Conservation (phyloP, 2,797 vertebrate species). For the Rhabdophis nuchalis region DNA sequence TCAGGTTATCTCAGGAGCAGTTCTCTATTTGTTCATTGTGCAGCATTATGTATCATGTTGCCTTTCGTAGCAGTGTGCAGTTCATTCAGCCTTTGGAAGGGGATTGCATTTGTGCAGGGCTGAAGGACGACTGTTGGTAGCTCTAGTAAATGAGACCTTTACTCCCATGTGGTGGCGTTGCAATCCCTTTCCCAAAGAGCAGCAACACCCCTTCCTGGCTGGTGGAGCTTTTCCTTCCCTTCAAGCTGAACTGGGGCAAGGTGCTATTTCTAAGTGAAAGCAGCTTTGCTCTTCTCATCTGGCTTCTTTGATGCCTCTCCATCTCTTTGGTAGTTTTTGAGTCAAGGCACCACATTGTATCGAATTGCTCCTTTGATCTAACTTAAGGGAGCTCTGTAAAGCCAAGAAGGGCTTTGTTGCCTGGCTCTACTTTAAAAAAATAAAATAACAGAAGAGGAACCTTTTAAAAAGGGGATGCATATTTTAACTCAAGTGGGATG, state of each 20-base stretch:
- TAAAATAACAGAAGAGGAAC: neutral
- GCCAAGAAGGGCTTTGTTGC: neutral
- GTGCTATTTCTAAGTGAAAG: neutral
- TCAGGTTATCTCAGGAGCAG: neutral
- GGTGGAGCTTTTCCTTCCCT: neutral
- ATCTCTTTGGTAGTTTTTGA: neutral
- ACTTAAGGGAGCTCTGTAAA: neutral
- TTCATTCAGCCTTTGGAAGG: neutral
- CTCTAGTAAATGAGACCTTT: neutral
- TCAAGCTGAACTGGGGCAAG: neutral
- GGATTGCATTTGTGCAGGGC: neutral
- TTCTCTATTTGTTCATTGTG: neutral
- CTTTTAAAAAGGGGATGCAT: neutral
- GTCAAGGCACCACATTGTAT: neutral
- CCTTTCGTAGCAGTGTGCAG: neutral
- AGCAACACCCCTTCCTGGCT: neutral
- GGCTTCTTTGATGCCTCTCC: neutral
- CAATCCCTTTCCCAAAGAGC: neutral
- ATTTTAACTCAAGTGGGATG: neutral
- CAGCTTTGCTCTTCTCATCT: neutral
- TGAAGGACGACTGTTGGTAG: neutral
- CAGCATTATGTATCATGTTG: neutral
- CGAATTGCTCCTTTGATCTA: neutral
- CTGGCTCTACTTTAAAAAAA: neutral
- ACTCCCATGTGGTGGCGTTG: neutral